Evolutionary conservation across 2,113 vertebrate genomes (phyloP).

Genomic region (Anolis sagrei): DNA sequence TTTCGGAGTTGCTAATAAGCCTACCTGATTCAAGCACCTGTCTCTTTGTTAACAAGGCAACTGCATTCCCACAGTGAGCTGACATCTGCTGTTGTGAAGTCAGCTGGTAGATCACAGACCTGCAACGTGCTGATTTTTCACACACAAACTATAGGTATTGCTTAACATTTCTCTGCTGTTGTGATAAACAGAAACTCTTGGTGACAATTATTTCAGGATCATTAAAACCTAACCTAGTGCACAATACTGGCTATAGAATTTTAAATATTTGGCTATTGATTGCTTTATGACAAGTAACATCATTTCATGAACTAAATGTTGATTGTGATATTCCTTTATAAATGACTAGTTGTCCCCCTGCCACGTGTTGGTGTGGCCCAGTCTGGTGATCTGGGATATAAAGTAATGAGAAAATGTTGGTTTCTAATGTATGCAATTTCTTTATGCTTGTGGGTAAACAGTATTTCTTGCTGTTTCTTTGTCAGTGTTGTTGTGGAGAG

Average conservation of each 20-base stretch:
- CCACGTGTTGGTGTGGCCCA: no score
- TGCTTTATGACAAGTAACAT: not conserved
- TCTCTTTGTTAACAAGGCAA: constrained; percentile 50
- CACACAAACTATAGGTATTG: constrained; percentile 22
- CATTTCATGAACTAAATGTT: not conserved
- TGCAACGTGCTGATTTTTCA: constrained; percentile 40
- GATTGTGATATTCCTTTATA: not conserved
- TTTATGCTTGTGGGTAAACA: no score
- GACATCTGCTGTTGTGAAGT: constrained; percentile 61
- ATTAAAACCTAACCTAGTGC: not conserved
- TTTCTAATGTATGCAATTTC: no score
- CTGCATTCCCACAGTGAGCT: constrained; percentile 45
- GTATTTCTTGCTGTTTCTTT: no score
- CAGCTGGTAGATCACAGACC: constrained; percentile 64
- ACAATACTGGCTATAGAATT: not conserved
- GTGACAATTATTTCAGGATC: not conserved
- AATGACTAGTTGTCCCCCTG: no score
- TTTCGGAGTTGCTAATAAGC: constrained; percentile 61
- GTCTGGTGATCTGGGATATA: no score
- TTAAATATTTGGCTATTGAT: not conserved
- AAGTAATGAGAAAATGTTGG: no score
- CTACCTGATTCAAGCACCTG: not conserved
- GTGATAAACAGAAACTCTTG: not conserved
- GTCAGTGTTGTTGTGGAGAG: no score
- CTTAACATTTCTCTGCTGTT: constrained; percentile 26